These are phyloP conservation scores for Lepisosteus oculatus DNA, from an alignment of 2,113 vertebrate species.

Conservation along the genomic window DNA sequence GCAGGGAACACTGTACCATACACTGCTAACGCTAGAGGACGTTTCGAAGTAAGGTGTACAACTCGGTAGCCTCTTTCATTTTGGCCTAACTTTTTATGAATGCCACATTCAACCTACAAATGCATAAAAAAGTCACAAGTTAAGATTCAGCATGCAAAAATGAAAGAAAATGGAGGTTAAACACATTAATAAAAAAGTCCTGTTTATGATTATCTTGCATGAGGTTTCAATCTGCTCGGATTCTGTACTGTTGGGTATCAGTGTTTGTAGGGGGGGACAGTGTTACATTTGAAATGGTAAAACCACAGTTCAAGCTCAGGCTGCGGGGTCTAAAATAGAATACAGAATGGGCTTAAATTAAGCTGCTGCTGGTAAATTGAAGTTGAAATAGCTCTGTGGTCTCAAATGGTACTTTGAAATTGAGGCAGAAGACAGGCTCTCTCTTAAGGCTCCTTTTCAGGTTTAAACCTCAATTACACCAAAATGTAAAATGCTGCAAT, in stretches of 20 bases:
- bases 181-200: conserved; percentile 25
- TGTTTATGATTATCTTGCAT: conserved; percentile 23
- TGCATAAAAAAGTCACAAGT: too few species aligned
- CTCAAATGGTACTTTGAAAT: background rate
- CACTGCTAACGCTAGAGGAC: too few species aligned
- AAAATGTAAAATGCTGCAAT: conserved; percentile 34
- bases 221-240: conserved; percentile 28
- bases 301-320: conserved; percentile 27
- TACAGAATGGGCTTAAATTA: conserved; percentile 42
- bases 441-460: conserved; percentile 33
- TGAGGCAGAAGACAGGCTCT: too few species aligned
- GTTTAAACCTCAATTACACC: conserved; percentile 47
- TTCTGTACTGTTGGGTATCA: conserved; percentile 28
- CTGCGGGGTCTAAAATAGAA: conserved; percentile 31
- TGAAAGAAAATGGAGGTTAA: too few species aligned
- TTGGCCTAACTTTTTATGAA: too few species aligned
- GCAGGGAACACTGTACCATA: too few species aligned
- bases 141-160: too few species aligned
- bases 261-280: conserved; percentile 10
- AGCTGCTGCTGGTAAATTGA: conserved; percentile 18
- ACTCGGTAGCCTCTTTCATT: too few species aligned
- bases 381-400: conserved; percentile 45
- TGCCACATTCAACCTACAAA: too few species aligned
- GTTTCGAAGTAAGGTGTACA: too few species aligned
- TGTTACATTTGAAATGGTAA: conserved; percentile 25